These are phyloP conservation scores for Saccostrea echinata DNA, from an alignment of 1,140 invertebrate genomes.

Conservation along the genomic window DNA sequence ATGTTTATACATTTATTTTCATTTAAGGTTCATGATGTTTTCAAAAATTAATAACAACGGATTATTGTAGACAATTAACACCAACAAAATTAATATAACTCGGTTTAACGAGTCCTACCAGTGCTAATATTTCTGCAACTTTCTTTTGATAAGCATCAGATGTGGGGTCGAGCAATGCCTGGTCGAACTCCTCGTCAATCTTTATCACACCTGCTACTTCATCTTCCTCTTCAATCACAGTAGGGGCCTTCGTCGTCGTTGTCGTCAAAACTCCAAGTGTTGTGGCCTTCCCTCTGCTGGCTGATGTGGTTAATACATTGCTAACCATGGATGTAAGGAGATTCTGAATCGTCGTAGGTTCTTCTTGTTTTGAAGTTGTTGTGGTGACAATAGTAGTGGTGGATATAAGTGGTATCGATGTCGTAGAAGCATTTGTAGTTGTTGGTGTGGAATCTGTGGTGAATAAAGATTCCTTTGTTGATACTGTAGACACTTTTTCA, in stretches of 20 bases:
- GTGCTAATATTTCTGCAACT: neutral
- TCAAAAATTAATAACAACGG: no score
- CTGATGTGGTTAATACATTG: neutral
- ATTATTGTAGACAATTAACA: neutral
- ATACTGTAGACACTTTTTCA: neutral
- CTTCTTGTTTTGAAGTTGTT: neutral
- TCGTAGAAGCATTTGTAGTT: neutral
- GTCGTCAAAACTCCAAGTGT: neutral
- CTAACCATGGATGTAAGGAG: neutral
- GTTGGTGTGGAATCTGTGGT: neutral
- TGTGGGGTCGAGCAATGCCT: neutral
- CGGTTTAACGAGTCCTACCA: neutral
- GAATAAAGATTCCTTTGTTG: neutral
- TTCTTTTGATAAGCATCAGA: neutral
- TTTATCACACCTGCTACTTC: neutral
- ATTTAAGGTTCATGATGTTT: no score
- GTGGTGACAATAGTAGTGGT: neutral
- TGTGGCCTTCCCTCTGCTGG: neutral
- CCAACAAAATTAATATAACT: neutral
- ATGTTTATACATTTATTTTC: no score
- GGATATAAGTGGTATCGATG: neutral
- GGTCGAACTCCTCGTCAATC: slow-evolving; percentile 1
- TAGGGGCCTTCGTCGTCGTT: neutral
- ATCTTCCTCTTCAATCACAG: neutral
- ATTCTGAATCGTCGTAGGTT: neutral